Base-by-base conservation (phyloP, 2,113 vertebrate species). In the Poicephalus meyeri region DNA sequence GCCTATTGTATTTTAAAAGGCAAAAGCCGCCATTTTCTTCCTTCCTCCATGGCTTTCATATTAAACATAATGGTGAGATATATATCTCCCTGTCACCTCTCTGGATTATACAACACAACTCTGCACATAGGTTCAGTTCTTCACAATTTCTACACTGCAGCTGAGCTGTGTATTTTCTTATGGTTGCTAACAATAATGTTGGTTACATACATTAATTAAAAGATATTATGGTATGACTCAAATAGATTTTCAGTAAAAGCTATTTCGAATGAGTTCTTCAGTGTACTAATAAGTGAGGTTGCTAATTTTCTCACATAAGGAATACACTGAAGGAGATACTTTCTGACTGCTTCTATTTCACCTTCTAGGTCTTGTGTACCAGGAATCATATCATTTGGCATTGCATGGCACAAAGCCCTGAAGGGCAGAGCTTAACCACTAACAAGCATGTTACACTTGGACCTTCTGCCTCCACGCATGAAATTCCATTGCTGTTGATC, bases 331-430 rank as follows among this genome's bases (percentile, higher is more conserved):
- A 28, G 18, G 37, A 69, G 19, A 18, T 14, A 1, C 3, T 61
- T 92, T 47, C 37, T 68, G 35, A 24, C 77, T 56, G 53, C 23
- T 76, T 71, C 31, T 42, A 52, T n/a, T 37, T 84, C 64, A 49
- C 26, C 16, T 21, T 16, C n/a, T 9, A 13, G 55, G 5, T 76
- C 76, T 47, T 64, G 33, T 3, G 1, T 13, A 6, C 24, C 47
- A 61, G 52, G 33, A 58, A 5, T 10, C 26, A 7, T 6, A 35
- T 6, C 6, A 15, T 19, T n/a, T 25, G 17, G 35, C 25, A 14
- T 1, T 3, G 3, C 35, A 19, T 0, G 10, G 56, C 58, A 33
- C 16, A 47, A 71, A 72, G 52, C 31, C 25, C 10, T 0, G 2
- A 60, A 68, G 33, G 21, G 39, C 21, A 46, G 44, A 31, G 11